These are phyloP conservation scores for Canis aureus DNA, from an alignment of 2,113 vertebrate genomes.

Conservation along the genomic window DNA sequence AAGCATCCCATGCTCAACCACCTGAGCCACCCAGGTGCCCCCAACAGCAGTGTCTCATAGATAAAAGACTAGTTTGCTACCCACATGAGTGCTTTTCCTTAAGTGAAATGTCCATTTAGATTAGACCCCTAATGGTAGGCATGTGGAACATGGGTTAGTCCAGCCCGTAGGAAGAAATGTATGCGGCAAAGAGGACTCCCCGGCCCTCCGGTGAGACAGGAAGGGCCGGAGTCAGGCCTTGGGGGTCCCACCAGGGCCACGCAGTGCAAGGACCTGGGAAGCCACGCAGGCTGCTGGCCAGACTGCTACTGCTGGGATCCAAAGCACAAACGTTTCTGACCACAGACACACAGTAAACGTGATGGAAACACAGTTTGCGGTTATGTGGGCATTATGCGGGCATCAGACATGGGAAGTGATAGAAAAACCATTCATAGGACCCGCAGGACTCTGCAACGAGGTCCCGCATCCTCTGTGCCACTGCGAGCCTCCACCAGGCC, in stretches of 20 bases:
- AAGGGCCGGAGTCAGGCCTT: background rate
- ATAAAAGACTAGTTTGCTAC: background rate
- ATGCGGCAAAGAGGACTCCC: background rate
- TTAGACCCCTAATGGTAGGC: background rate
- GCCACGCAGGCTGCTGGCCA: fast-evolving
- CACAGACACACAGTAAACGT: fast-evolving
- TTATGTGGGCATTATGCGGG: fast-evolving
- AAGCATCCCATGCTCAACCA: background rate
- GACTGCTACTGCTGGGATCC: background rate
- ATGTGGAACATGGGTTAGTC: background rate
- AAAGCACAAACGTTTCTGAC: background rate
- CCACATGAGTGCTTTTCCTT: background rate
- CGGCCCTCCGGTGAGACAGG: no score
- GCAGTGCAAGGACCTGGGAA: background rate
- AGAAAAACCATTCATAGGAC: background rate
- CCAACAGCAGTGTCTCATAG: background rate
- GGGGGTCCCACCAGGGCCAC: background rate
- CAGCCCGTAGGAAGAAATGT: background rate
- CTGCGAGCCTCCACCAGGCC: background rate
- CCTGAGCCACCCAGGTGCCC: background rate
- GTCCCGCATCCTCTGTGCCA: background rate
- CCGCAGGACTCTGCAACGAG: background rate
- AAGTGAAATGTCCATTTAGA: background rate
- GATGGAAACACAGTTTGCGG: background rate
- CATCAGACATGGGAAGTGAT: background rate